Evolutionary conservation across 1,140 invertebrate species (phyloP).

Genomic region (Drosophila hydei): DNA sequence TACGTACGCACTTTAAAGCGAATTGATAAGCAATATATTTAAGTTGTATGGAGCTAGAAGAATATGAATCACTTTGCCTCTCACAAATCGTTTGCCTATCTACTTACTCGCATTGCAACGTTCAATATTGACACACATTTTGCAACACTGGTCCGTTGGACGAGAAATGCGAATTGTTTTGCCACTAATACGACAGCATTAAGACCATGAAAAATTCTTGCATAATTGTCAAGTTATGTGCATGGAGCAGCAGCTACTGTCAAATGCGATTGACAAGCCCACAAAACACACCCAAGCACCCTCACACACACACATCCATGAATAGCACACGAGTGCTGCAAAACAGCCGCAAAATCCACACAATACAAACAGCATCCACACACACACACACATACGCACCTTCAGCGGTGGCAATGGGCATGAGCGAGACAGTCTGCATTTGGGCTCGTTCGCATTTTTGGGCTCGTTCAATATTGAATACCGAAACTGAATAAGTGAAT

Average conservation of each 20-base stretch:
- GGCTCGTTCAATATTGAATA: slow-evolving; percentile 19
- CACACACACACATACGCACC: background rate
- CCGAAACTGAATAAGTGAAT: slow-evolving; percentile 70
- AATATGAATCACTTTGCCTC: background rate
- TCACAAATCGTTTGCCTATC: background rate
- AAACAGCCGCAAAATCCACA: slow-evolving; percentile 69
- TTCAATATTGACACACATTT: slow-evolving; percentile 16
- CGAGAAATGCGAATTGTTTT: no score
- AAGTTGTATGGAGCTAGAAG: no score
- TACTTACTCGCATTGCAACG: background rate
- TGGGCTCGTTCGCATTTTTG: slow-evolving; percentile 50
- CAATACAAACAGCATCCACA: slow-evolving; percentile 62
- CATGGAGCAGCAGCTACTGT: slow-evolving; percentile 39
- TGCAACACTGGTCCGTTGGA: background rate
- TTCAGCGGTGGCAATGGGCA: background rate
- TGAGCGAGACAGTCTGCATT: background rate
- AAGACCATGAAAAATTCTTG: slow-evolving; percentile 51
- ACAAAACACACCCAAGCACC: slow-evolving; percentile 15
- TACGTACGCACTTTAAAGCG: background rate
- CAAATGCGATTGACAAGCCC: slow-evolving; percentile 56
- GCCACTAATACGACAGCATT: slow-evolving; percentile 58
- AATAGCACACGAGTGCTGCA: slow-evolving; percentile 20
- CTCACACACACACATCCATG: slow-evolving; percentile 4
- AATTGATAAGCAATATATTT: background rate
- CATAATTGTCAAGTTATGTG: slow-evolving; percentile 65